phyloP scores from a whole-genome alignment of 2,797 vertebrate genomes.

The Knipowitschia caucasica region DNA sequence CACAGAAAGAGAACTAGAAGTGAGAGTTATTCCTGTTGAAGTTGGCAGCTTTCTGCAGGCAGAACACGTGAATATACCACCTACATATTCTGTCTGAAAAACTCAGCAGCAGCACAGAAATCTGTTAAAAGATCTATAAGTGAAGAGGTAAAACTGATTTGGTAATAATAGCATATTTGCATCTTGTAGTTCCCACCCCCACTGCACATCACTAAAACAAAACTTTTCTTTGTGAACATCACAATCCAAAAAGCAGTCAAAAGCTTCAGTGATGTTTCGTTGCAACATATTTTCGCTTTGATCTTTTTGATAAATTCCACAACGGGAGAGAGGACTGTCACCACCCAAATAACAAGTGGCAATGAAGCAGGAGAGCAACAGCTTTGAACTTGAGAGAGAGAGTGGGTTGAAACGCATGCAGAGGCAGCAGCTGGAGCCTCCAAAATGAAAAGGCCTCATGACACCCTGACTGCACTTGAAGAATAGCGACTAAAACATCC shows the following conservation, averaged over 20 bases:
- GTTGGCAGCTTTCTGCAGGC: too few relatives aligned
- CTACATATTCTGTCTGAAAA: too few relatives aligned
- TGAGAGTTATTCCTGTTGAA: too few relatives aligned
- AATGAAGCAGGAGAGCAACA: constrained; percentile 16
- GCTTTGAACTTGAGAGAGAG: constrained; percentile 33
- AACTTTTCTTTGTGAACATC: constrained; percentile 35
- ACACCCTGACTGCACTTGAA: background rate
- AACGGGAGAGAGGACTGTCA: constrained; percentile 42
- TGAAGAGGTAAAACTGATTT: too few relatives aligned
- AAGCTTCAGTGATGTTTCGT: constrained; percentile 59
- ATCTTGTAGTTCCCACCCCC: too few relatives aligned
- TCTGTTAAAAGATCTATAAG: too few relatives aligned
- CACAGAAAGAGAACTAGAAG: too few relatives aligned
- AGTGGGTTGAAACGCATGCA: constrained; percentile 10
- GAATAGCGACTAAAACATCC: constrained; percentile 35
- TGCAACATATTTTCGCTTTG: constrained; percentile 56
- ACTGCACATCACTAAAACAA: background rate
- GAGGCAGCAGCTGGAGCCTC: constrained; percentile 20
- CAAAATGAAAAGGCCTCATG: constrained; percentile 15
- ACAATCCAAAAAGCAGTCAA: constrained; percentile 53
- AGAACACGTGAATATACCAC: too few relatives aligned
- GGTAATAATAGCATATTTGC: too few relatives aligned
- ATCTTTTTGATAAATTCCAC: constrained; percentile 54
- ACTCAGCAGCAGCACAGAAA: too few relatives aligned
- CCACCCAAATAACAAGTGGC: constrained; percentile 50